A percentile compares a stretch with the other conserved stretches of the same genome.
Evolutionary conservation across 1,140 invertebrate genomes (phyloP).

Genomic region (Sesamia nonagrioides): DNA sequence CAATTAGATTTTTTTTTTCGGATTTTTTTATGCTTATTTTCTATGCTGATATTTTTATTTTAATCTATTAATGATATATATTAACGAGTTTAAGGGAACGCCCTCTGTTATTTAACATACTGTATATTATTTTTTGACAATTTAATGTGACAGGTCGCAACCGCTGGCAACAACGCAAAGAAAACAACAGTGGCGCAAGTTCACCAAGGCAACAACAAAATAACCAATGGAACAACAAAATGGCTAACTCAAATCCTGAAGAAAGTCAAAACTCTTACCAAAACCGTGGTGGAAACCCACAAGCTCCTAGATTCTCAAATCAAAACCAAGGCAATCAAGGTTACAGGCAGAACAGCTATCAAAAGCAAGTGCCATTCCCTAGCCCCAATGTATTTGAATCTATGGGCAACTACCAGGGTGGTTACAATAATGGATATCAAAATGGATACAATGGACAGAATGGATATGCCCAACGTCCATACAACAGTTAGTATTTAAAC

Average conservation of each 20-base stretch:
- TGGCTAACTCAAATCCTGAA: slow-evolving; percentile 73
- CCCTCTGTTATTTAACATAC: too few species aligned
- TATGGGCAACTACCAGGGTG: slow-evolving; percentile 83
- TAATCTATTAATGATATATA: too few species aligned
- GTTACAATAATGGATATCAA: slow-evolving; percentile 84
- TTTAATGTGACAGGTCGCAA: slow-evolving; percentile 71
- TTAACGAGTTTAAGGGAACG: too few species aligned
- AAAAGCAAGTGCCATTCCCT: slow-evolving; percentile 82
- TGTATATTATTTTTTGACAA: not conserved
- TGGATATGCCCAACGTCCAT: slow-evolving; percentile 80
- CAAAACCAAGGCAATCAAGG: slow-evolving; percentile 78
- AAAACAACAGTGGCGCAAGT: slow-evolving; percentile 81
- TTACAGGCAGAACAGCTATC: slow-evolving; percentile 80
- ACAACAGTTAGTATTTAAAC: slow-evolving; percentile 69
- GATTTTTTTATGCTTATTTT: too few species aligned
- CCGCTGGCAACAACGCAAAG: slow-evolving; percentile 87
- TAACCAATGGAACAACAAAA: slow-evolving; percentile 86
- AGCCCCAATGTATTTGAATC: slow-evolving; percentile 84
- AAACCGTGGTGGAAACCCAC: slow-evolving; percentile 73
- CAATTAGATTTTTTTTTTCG: too few species aligned
- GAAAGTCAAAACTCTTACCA: slow-evolving; percentile 74
- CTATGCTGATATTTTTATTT: too few species aligned
- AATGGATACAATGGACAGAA: slow-evolving; percentile 83
- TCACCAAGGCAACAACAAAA: slow-evolving; percentile 81
- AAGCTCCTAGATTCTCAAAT: slow-evolving; percentile 80